Conservation (phyloP, 2,888 invertebrate genomes). For the Caenorhabditis sp. region DNA sequence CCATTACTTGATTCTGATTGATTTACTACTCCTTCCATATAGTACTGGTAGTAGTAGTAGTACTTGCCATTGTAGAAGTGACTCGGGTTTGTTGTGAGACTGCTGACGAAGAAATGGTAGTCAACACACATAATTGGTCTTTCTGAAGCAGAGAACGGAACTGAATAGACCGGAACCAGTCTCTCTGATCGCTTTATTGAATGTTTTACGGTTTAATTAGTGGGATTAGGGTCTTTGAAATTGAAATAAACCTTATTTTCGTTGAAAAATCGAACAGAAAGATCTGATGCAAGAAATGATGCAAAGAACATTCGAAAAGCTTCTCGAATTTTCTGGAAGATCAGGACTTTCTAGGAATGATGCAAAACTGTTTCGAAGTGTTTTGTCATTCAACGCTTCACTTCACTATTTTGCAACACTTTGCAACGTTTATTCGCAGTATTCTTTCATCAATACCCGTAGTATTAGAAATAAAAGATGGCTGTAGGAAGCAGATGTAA, state of each 20-base stretch:
- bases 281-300: conserved; percentile 22
- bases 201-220: conserved; percentile 17
- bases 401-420: conserved; percentile 6
- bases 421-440: conserved; percentile 18
- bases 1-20: conserved; percentile 35
- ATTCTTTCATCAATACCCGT: conserved; percentile 2
- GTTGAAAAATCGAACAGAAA: conserved; percentile 1
- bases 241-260: too few species aligned
- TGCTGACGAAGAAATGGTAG: conserved; percentile 18
- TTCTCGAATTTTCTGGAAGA: conserved; percentile 26
- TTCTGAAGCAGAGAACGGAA: conserved; percentile 14
- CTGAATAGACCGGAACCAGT: conserved; percentile 17
- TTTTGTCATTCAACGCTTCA: conserved; percentile 20
- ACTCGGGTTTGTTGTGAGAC: conserved; percentile 27
- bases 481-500: conserved; percentile 25
- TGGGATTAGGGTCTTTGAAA: neutral
- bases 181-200: neutral
- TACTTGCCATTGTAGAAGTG: conserved; percentile 7
- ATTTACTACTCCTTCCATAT: conserved; percentile 15
- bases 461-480: conserved; percentile 32
- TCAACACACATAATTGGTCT: conserved; percentile 31
- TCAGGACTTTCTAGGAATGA: conserved; percentile 21
- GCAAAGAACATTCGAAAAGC: conserved; percentile 4
- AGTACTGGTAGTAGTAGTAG: conserved; percentile 11
- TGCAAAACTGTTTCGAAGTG: conserved; percentile 20